These are phyloP conservation scores for Caenorhabditis panamensis DNA, from an alignment of 2,888 invertebrate species.

Conservation along the genomic window DNA sequence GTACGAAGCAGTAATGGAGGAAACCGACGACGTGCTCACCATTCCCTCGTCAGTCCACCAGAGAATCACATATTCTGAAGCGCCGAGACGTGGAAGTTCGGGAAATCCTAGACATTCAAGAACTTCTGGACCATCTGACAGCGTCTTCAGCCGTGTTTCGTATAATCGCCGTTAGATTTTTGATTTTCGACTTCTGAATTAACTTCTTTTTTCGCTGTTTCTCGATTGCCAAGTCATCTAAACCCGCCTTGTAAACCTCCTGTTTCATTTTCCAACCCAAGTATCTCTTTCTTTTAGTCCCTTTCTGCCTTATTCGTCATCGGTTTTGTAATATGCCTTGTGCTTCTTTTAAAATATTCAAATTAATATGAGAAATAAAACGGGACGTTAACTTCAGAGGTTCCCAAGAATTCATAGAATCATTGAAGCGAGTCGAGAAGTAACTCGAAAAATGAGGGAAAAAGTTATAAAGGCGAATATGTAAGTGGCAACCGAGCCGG, in stretches of 20 bases:
- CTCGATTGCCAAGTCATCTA: no score
- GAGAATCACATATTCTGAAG: constrained; percentile 22
- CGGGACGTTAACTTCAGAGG: no score
- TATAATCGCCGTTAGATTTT: constrained; percentile 2
- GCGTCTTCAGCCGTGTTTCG: constrained; percentile 16
- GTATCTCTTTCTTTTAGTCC: background rate
- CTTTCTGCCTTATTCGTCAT: background rate
- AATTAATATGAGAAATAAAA: background rate
- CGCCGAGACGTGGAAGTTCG: background rate
- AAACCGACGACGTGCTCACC: constrained; percentile 14
- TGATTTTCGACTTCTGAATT: background rate
- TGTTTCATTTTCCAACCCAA: background rate
- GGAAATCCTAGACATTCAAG: background rate
- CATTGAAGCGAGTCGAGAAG: background rate
- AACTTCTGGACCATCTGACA: background rate
- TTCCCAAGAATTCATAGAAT: no score
- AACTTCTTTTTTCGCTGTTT: background rate
- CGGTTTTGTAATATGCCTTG: background rate
- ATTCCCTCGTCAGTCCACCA: constrained; percentile 11
- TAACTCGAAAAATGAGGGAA: constrained; percentile 13
- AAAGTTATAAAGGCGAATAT: constrained; percentile 52
- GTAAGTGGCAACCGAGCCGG: constrained; percentile 38
- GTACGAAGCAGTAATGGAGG: constrained; percentile 31
- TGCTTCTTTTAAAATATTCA: background rate
- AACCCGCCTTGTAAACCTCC: background rate